These are phyloP conservation scores for Phymastichus coffea DNA, from an alignment of 1,140 invertebrate species.

Conservation along the genomic window DNA sequence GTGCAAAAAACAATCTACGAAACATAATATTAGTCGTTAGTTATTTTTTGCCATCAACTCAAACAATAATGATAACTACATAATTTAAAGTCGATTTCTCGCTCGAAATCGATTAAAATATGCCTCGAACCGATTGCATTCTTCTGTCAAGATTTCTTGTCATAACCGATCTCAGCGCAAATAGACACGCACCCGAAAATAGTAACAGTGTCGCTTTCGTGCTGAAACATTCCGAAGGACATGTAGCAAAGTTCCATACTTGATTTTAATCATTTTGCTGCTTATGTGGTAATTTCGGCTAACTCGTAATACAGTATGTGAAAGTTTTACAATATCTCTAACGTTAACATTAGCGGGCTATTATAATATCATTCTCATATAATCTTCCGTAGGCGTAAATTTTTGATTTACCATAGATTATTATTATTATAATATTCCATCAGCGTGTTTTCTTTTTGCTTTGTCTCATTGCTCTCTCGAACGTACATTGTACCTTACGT, in stretches of 20 bases:
- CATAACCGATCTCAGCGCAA: background rate
- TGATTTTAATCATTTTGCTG: background rate
- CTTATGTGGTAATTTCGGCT: conserved; percentile 18
- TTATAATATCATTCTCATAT: conserved; percentile 10
- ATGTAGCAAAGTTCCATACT: background rate
- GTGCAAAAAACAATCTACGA: background rate
- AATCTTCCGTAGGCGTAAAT: too few species aligned
- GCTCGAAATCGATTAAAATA: conserved; percentile 20
- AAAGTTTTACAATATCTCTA: conserved; percentile 15
- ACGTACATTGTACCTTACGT: conserved; percentile 32
- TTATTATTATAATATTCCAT: too few species aligned
- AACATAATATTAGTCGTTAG: background rate
- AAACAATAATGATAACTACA: conserved; percentile 23
- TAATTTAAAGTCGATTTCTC: conserved; percentile 19
- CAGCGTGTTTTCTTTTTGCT: too few species aligned
- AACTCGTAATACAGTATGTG: conserved; percentile 18
- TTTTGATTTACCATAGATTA: too few species aligned
- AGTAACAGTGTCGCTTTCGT: conserved; percentile 5
- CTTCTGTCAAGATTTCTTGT: background rate
- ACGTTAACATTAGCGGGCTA: too few species aligned
- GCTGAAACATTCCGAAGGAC: conserved; percentile 1
- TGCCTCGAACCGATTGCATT: conserved; percentile 7
- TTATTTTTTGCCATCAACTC: conserved; percentile 12
- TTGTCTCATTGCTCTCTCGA: background rate
- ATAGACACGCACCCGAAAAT: background rate